These are phyloP conservation scores for Cynoglossus semilaevis DNA, from an alignment of 2,113 vertebrate species.

Conservation along the genomic window DNA sequence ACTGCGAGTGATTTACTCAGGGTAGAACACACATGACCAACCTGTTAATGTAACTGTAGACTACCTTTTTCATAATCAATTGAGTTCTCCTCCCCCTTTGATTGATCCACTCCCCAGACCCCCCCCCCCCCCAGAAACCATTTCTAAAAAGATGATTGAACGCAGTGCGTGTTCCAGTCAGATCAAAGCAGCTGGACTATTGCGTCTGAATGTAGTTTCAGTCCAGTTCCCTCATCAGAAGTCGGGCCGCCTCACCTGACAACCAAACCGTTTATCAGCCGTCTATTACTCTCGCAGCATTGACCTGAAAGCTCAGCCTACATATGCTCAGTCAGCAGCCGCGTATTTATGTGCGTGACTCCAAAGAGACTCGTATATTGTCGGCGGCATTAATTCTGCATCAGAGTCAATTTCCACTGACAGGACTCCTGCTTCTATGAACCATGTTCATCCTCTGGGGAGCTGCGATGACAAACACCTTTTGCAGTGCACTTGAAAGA, in stretches of 20 bases:
- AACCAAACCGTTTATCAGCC: constrained; percentile 50
- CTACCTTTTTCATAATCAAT: constrained; percentile 33
- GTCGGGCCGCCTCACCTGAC: constrained; percentile 50
- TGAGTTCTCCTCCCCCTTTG: constrained; percentile 4
- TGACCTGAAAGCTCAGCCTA: constrained; percentile 34
- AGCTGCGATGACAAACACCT: constrained; percentile 15
- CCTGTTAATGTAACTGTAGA: constrained; percentile 30
- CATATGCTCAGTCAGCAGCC: constrained; percentile 17
- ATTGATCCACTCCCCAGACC: neutral
- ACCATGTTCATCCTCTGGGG: constrained; percentile 7
- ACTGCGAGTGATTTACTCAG: neutral
- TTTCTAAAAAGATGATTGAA: constrained; percentile 46
- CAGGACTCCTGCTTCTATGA: constrained; percentile 6
- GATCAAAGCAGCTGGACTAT: constrained; percentile 53
- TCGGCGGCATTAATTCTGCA: constrained; percentile 18
- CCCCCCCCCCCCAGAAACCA: constrained; percentile 29
- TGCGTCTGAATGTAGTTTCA: constrained; percentile 46
- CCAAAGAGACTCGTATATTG: neutral
- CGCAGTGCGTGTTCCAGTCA: constrained; percentile 35
- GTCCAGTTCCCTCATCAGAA: constrained; percentile 28
- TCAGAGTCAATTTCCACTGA: constrained; percentile 18
- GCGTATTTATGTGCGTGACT: neutral
- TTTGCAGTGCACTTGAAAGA: constrained; percentile 28
- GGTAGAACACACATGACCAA: constrained; percentile 2
- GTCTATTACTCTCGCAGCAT: constrained; percentile 47